Evolutionary conservation across 64 coral and sea anemone species (phyloP), one percentile per base, ranked within the genome.

Genomic region (Stylophora pistillata): DNA sequence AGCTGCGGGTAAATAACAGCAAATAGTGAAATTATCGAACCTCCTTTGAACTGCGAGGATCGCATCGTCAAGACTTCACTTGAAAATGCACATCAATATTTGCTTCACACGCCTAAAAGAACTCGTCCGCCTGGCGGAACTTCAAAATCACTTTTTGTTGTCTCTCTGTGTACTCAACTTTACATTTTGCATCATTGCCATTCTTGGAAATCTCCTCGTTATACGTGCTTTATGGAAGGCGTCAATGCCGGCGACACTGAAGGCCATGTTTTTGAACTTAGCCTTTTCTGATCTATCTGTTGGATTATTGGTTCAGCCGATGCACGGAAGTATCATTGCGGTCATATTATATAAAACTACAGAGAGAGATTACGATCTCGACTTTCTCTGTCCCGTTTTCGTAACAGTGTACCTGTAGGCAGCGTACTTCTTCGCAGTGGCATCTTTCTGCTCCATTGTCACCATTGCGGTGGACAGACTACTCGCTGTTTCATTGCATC

Each of bases 401-500:
- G 20, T 84, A 69, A 84, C 33, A 26, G 20, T 84, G 2, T 84
- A 63, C 41, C 69, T 53, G 23, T 69, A 34, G 16, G 1, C 59
- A 5, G 10, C 26, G 2, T 18, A 69, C 21, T 41, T 84, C 21
- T 34, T 84, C 23, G 34, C 80, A 9, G 20, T 63, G 21, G 33
- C 80, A 21, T 90, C 89, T 34, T 90, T 90, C 72, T 71, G 72
- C 0, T 82, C 78, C 4, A 28, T 90, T 17, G 58, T 54, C 17
- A 68, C 89, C 17, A 90, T 90, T 57, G 80, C 89, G 11, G 37
- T 58, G 17, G 89, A 90, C 56, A 70, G 89, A 53, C 72, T 90
- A 33, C 70, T 90, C 16, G 78, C 78, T 0, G 71, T 90, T 17
- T 73, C 57, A n/a, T 56, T 90, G 20, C 89, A 90, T 21, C 56